Conservation (phyloP, 2,888 invertebrate genomes). For the Leptopilina drosophilae region DNA sequence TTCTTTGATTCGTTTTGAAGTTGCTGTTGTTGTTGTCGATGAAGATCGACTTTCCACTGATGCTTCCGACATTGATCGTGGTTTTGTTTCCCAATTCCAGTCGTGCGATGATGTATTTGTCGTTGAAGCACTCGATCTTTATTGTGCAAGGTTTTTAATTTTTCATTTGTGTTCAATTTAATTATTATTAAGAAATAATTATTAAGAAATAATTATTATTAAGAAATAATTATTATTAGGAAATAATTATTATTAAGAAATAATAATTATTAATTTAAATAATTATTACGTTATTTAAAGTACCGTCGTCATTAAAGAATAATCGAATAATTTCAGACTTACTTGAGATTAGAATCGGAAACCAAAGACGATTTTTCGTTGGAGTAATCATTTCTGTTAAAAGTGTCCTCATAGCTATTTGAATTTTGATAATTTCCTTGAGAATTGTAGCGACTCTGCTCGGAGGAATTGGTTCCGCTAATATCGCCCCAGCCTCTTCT, state of each 20-base stretch:
- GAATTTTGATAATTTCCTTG: conserved; percentile 71
- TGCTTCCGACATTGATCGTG: conserved; percentile 57
- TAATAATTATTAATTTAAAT: too few species aligned
- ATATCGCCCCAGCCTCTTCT: conserved; percentile 83
- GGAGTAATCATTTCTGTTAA: conserved; percentile 62
- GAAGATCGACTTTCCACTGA: conserved; percentile 58
- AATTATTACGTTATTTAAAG: too few species aligned
- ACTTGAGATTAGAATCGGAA: conserved; percentile 67
- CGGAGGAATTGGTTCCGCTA: conserved; percentile 79
- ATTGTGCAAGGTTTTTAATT: not conserved
- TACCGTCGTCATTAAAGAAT: too few species aligned
- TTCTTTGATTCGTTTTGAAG: conserved; percentile 57
- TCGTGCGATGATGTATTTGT: conserved; percentile 61
- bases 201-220: too few species aligned
- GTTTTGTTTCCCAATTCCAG: conserved; percentile 69
- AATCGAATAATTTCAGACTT: conserved; percentile 43
- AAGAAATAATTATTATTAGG: too few species aligned
- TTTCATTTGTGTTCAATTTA: too few species aligned
- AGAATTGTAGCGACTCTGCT: conserved; percentile 70
- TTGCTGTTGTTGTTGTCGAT: not conserved
- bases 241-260: too few species aligned
- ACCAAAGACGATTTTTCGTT: conserved; percentile 73
- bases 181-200: too few species aligned
- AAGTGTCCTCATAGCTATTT: conserved; percentile 66
- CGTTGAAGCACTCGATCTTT: conserved; percentile 60